Conservation (phyloP, 2,888 invertebrate species). For the Diploptera punctata region DNA sequence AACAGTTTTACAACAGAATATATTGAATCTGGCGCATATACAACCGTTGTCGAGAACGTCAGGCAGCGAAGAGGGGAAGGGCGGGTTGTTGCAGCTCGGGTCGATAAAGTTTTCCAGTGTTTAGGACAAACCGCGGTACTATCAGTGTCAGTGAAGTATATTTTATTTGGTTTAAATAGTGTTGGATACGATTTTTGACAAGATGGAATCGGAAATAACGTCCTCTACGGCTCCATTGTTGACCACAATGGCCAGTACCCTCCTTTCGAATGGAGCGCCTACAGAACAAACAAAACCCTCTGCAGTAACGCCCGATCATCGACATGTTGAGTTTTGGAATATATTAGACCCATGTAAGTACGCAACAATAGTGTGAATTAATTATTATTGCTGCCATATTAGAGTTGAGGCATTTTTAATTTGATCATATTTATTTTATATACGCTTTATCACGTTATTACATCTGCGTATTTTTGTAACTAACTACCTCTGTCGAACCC, state of each 20-base stretch:
- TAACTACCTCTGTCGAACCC: too few species aligned
- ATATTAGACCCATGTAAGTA: constrained; percentile 21
- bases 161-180: not conserved
- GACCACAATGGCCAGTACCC: not conserved
- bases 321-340: constrained; percentile 9
- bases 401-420: too few species aligned
- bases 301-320: not conserved
- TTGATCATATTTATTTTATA: too few species aligned
- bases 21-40: too few species aligned
- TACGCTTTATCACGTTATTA: too few species aligned
- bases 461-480: too few species aligned
- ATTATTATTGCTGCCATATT: too few species aligned
- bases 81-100: not conserved
- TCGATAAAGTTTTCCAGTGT: constrained; percentile 9
- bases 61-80: not conserved
- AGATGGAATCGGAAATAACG: constrained; percentile 17
- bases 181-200: not conserved
- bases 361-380: too few species aligned
- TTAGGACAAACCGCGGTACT: not conserved
- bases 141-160: not conserved
- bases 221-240: too few species aligned
- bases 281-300: constrained; percentile 13
- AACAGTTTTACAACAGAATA: too few species aligned
- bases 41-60: too few species aligned
- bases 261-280: constrained; percentile 11